Conservation (phyloP, 2,113 vertebrate species). For the Oreochromis niloticus region DNA sequence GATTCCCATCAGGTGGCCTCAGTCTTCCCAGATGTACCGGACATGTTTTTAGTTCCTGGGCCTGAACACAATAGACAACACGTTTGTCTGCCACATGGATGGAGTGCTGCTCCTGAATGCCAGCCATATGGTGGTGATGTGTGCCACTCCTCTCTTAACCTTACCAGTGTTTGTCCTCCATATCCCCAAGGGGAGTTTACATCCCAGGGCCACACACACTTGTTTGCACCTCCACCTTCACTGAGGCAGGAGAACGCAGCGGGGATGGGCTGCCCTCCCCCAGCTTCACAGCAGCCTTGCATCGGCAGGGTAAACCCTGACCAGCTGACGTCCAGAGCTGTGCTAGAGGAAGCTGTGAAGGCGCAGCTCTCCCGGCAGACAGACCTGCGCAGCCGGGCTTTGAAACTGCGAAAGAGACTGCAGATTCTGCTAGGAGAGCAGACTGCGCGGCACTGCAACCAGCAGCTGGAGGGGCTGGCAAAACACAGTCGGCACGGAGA, state of each 20-base stretch:
- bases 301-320: conserved; percentile 33
- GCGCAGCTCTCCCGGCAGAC: conserved; percentile 74
- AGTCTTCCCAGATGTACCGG: conserved; percentile 54
- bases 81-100: conserved; percentile 37
- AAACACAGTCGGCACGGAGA: conserved; percentile 52
- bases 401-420: conserved; percentile 78
- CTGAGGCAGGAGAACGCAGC: conserved; percentile 60
- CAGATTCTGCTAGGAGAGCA: conserved; percentile 82
- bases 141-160: neutral
- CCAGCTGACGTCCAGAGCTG: conserved; percentile 28
- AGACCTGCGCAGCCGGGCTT: conserved; percentile 71
- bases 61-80: conserved; percentile 70
- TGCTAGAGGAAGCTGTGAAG: conserved; percentile 60
- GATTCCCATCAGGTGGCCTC: conserved; percentile 60
- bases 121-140: conserved; percentile 49
- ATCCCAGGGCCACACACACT: conserved; percentile 5
- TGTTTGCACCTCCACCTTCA: conserved; percentile 58
- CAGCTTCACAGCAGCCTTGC: conserved; percentile 33
- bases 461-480: conserved; percentile 79
- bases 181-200: conserved; percentile 36
- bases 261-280: conserved; percentile 19
- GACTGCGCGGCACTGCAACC: conserved; percentile 74
- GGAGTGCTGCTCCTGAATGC: neutral
- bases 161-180: neutral
- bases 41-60: conserved; percentile 60